Percentiles rank a stretch among this genome's conserved stretches.
Evolutionary conservation across 1,140 invertebrate species (phyloP).

Genomic region (Tetragnatha versicolor): DNA sequence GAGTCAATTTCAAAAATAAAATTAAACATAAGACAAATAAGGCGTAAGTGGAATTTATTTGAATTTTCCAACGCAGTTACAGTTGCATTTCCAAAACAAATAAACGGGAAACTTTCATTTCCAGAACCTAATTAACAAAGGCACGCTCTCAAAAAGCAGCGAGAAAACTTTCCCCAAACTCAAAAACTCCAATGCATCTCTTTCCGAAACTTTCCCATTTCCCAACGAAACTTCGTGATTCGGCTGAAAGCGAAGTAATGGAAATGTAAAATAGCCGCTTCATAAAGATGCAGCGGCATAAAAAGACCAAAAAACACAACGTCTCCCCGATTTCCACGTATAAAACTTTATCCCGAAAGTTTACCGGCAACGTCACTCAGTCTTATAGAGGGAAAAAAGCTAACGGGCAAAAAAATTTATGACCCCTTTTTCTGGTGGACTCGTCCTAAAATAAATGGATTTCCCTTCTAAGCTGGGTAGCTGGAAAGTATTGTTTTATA

Average conservation of each 20-base stretch:
- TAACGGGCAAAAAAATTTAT: conserved; percentile 13
- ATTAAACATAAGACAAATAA: no score
- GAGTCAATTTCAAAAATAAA: no score
- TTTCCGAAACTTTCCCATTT: not conserved
- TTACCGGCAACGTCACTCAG: conserved; percentile 19
- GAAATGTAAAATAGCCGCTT: conserved; percentile 22
- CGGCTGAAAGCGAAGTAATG: not conserved
- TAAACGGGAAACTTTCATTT: no score
- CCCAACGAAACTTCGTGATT: not conserved
- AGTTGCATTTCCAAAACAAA: no score
- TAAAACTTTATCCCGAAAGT: conserved; percentile 15
- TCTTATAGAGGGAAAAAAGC: not conserved
- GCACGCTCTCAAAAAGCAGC: no score
- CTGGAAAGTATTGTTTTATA: conserved; percentile 3
- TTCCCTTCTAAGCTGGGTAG: not conserved
- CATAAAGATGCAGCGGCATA: not conserved
- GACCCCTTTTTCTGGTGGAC: not conserved
- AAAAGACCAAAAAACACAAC: not conserved
- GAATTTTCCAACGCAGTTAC: no score
- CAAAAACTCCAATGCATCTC: no score
- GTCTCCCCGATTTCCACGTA: not conserved
- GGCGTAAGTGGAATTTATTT: no score
- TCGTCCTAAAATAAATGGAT: not conserved
- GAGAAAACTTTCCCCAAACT: no score
- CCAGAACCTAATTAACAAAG: no score